Evolutionary conservation across 2,113 vertebrate species (phyloP), one percentile per base, ranked within the genome.

Genomic region (Thamnophis sirtalis): DNA sequence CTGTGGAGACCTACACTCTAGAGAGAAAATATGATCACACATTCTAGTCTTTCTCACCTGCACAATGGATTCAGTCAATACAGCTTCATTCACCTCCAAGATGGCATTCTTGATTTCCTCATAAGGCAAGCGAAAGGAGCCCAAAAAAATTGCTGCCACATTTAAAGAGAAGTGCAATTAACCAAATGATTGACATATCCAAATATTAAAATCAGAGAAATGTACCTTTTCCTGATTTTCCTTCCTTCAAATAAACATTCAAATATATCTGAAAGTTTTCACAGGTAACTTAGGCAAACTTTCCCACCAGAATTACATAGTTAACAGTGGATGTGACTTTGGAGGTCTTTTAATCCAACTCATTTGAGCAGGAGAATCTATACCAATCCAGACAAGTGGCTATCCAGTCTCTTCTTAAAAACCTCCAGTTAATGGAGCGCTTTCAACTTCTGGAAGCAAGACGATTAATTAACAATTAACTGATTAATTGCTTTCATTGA

Each of bases 81-180:
- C 95, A 86, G 97, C 96, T 95, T 99, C 97, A 24, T 98, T 98
- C 87, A 98, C 98, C 95, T 98, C 97, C 92, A 99, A 94, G 94
- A 99, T 96, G 24, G 97, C 97, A 49, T 95, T 98, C 95, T 98
- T 98, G 84, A 99, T 98, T 88, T 98, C 97, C 87, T 98, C 97
- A 55, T 99, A 99, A 3, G 98, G 98, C 94, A 99, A 93, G 26
- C 97, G 97, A 96, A 98, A 98, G 0, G 98, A 98, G 51, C 98
- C 98, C 96, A 99, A 93, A 93, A 99, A 99, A 95, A 98, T 98
- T 11, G 97, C 98, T 99, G 95, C 22, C 93, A 90, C 84, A 10
- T 22, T 80, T 56, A 95, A 86, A 93, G 4, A 92, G 9, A 92
- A 95, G 8, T 89, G 89, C 0, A 0, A 5, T 84, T 28, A 85